Percentiles rank a stretch among this genome's conserved stretches.
These are phyloP conservation scores for Myiotriccus ornatus DNA, from an alignment of 2,797 vertebrate genomes.

Conservation along the genomic window DNA sequence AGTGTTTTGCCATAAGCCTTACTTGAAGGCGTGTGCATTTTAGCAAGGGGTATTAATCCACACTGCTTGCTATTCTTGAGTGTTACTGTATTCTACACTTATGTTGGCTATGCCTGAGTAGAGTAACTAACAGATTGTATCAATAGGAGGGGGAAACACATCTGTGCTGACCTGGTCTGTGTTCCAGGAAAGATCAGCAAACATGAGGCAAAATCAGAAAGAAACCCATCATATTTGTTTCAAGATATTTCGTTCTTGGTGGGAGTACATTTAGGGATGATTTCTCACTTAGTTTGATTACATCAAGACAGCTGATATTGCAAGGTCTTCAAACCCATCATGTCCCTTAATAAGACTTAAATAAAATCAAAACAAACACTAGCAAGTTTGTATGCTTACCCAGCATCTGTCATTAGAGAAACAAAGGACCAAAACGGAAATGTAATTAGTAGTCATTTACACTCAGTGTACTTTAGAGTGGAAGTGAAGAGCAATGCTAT, in stretches of 20 bases:
- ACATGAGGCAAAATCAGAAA: not conserved
- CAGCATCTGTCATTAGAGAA: not conserved
- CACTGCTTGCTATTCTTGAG: not conserved
- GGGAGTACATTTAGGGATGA: not conserved
- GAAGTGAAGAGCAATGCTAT: not conserved
- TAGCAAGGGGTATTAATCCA: not conserved
- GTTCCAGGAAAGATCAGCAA: not conserved
- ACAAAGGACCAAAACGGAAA: not conserved
- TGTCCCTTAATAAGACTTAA: not conserved
- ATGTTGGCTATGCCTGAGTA: not conserved
- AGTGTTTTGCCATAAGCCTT: not conserved
- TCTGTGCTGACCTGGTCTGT: not conserved
- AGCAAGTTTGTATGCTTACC: not conserved
- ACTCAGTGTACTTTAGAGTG: not conserved
- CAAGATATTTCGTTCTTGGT: not conserved
- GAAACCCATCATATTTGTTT: not conserved
- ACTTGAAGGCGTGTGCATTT: not conserved
- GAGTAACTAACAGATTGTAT: not conserved
- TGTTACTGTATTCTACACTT: not conserved
- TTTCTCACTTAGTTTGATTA: not conserved
- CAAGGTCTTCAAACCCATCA: not conserved
- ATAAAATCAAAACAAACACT: not conserved
- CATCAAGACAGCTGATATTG: not conserved
- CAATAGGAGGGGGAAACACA: not conserved
- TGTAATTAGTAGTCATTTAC: not conserved